A percentile compares a stretch with the other conserved stretches of the same genome.
Evolutionary conservation across 1,140 invertebrate genomes (phyloP).

Genomic region (Diabrotica virgifera): DNA sequence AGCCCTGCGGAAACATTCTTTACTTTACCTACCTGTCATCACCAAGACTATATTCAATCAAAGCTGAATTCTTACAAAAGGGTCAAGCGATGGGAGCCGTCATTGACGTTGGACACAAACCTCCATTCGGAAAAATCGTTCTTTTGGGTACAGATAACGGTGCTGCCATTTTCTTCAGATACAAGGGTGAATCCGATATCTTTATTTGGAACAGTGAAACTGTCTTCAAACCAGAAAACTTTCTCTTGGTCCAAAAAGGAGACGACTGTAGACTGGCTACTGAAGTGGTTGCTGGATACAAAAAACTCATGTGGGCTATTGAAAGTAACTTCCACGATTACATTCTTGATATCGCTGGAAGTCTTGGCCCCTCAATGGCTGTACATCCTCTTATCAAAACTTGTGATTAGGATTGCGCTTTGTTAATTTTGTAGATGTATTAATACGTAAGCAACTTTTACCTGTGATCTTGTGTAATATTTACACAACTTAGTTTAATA

Average conservation of each 20-base stretch:
- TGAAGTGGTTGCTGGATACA: slow-evolving; percentile 57
- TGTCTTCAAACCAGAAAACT: slow-evolving; percentile 54
- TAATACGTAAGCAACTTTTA: too few relatives aligned
- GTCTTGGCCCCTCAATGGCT: slow-evolving; percentile 49
- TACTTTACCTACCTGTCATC: slow-evolving; percentile 61
- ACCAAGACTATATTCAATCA: slow-evolving; percentile 56
- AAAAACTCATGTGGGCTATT: slow-evolving; percentile 58
- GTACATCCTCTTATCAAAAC: slow-evolving; percentile 46
- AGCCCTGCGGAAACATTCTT: slow-evolving; percentile 51
- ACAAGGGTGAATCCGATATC: slow-evolving; percentile 58
- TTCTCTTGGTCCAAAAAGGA: slow-evolving; percentile 56
- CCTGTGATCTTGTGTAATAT: slow-evolving; percentile 19
- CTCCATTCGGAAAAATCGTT: slow-evolving; percentile 53
- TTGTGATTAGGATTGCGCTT: slow-evolving; percentile 32
- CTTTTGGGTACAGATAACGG: slow-evolving; percentile 60
- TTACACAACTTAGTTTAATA: slow-evolving; percentile 8
- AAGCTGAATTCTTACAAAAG: slow-evolving; percentile 49
- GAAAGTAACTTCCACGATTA: slow-evolving; percentile 66
- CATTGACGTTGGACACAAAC: slow-evolving; percentile 56
- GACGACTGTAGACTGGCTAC: slow-evolving; percentile 59
- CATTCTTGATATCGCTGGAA: slow-evolving; percentile 56
- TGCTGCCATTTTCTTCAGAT: slow-evolving; percentile 57
- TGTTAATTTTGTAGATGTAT: slow-evolving; percentile 8
- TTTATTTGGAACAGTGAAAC: slow-evolving; percentile 62
- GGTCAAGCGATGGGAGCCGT: slow-evolving; percentile 54